Base-by-base conservation (phyloP, 2,888 invertebrate genomes). In the Spilosoma lubricipeda region DNA sequence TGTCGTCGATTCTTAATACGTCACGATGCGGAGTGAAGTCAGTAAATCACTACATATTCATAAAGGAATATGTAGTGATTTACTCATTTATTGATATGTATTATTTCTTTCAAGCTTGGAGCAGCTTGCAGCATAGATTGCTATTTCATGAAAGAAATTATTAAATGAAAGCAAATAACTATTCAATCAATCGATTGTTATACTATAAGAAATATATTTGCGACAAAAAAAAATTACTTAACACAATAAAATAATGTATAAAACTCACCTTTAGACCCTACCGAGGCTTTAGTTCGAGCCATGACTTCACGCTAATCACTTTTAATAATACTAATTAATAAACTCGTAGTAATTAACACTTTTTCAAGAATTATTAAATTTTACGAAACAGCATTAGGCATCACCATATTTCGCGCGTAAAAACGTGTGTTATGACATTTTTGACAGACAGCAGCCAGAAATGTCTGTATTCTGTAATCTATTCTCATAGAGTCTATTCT, bases 251-350 rank as follows among this genome's bases (percentile, higher is more conserved):
- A 39, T 1, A n/a, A 18, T 30, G 1, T 45, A 36, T 4, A 27
- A 36, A 74, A 74, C 82, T 81, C 80, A 93, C 94, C 90, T 90
- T 94, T 94, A 59, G 92, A 87, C 11, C 93, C 94, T 2, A 93
- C 93, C 39, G 94, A 93, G 23, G 94, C 93, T 80, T 91, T 94
- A 1, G 94, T 94, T 73, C 84, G 77, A 20, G 84, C 84, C 84
- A 85, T 85, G 48, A 30, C 27, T 23, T 42, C 52, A 11, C 23
- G n/a, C 9, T 1, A 8, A 23, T n/a, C 30, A 63, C 7, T 42
- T 30, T 3, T 39, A 39, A 48, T 76, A 13, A 11, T 20, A 0
- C n/a, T 63, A 63, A 15, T 30, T 15, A 27, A 7, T 18, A 63
- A 15, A 63, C 27, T 30, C 30, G 15, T 30, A 59, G 4, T 27